These are phyloP conservation scores for Marisa cornuarietis DNA, from an alignment of 1,140 invertebrate species.

Conservation along the genomic window DNA sequence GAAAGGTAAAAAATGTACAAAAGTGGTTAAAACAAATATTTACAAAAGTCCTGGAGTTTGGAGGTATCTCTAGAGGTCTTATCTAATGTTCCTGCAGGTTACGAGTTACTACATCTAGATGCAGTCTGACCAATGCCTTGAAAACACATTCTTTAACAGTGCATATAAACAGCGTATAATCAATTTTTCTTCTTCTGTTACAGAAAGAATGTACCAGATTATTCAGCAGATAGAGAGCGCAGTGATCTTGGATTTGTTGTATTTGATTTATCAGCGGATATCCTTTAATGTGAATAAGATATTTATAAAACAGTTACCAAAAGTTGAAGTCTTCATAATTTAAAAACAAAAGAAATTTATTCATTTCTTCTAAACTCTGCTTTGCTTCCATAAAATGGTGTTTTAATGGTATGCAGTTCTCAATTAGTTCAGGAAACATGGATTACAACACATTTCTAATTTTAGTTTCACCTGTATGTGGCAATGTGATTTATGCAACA, in stretches of 20 bases:
- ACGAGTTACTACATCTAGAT: no score
- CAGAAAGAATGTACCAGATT: slow-evolving; percentile 93
- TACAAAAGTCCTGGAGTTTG: no score
- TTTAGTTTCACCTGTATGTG: background rate
- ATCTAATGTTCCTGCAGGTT: no score
- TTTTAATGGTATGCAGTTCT: background rate
- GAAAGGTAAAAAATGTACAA: no score
- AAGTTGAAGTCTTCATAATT: background rate
- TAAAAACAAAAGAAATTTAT: background rate
- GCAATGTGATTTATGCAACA: background rate
- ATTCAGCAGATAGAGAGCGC: slow-evolving; percentile 89
- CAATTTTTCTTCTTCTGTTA: slow-evolving; percentile 30
- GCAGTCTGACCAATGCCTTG: no score
- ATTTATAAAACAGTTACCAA: background rate
- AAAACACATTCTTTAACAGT: no score
- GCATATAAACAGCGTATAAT: no score
- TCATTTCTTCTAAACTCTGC: background rate
- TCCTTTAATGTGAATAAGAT: slow-evolving; percentile 48
- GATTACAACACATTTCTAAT: background rate
- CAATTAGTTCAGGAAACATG: background rate
- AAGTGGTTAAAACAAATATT: no score
- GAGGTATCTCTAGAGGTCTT: no score
- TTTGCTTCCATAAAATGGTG: background rate
- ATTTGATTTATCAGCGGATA: slow-evolving; percentile 93
- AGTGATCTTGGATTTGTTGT: slow-evolving; percentile 95